Conservation (phyloP, 1,140 invertebrate species). For the Popillia japonica region DNA sequence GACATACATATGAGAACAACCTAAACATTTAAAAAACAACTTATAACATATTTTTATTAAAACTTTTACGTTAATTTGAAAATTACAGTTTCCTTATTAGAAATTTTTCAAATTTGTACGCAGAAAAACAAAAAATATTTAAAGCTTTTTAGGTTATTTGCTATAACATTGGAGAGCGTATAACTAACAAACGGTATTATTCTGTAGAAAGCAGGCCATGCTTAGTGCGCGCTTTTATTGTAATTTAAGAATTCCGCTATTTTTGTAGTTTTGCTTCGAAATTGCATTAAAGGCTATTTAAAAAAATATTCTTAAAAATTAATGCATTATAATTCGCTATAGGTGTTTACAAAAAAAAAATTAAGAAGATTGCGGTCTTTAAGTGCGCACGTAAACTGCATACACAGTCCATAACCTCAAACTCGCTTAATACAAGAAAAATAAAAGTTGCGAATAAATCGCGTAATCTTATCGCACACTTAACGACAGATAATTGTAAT, state of each 20-base stretch:
- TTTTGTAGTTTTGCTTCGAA: constrained; percentile 23
- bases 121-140: background rate
- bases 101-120: no score
- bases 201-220: constrained; percentile 47
- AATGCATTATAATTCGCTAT: no score
- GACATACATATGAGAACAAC: no score
- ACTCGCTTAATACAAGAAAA: constrained; percentile 9
- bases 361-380: background rate
- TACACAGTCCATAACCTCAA: constrained; percentile 8
- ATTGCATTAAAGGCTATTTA: background rate
- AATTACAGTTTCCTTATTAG: no score
- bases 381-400: background rate
- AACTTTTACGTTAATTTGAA: no score
- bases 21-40: no score
- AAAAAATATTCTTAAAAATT: no score
- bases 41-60: no score
- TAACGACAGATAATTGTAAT: constrained; percentile 26
- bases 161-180: constrained; percentile 5
- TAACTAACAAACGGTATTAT: constrained; percentile 39
- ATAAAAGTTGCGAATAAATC: constrained; percentile 36
- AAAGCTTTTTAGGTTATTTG: constrained; percentile 17
- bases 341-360: background rate
- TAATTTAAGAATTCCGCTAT: constrained; percentile 41
- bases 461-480: constrained; percentile 20
- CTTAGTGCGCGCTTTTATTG: constrained; percentile 31